Percentiles rank a stretch among this genome's conserved stretches.
phyloP scores from a whole-genome alignment of 2,888 invertebrate genomes.

The Plagodis dolabraria region DNA sequence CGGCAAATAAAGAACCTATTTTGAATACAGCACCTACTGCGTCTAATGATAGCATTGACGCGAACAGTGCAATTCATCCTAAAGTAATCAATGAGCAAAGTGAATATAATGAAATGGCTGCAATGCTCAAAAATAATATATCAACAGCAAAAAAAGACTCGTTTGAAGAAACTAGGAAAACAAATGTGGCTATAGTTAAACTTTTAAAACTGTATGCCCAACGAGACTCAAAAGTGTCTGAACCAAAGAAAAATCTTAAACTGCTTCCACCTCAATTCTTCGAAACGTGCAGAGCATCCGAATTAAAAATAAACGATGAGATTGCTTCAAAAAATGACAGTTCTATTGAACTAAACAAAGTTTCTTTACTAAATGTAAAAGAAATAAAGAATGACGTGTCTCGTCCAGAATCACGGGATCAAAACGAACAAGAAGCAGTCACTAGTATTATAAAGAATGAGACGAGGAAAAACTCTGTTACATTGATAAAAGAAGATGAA shows the following conservation, averaged over 20 bases:
- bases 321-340: background rate
- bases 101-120: conserved; percentile 31
- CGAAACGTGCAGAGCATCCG: conserved; percentile 27
- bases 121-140: conserved; percentile 53
- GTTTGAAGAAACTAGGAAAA: conserved; percentile 43
- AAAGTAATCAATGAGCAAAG: conserved; percentile 2
- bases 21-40: too few relatives aligned
- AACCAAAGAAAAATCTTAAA: conserved; percentile 39
- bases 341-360: conserved; percentile 1
- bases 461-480: too few relatives aligned
- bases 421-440: background rate
- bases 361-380: background rate
- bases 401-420: background rate
- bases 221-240: conserved; percentile 14
- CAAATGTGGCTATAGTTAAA: conserved; percentile 59
- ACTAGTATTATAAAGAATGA: background rate
- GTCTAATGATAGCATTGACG: too few relatives aligned
- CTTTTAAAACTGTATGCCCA: conserved; percentile 55
- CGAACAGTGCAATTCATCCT: too few relatives aligned
- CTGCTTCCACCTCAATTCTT: conserved; percentile 59
- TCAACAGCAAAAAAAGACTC: conserved; percentile 41
- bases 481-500: too few relatives aligned
- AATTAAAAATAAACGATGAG: conserved; percentile 1
- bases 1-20: too few relatives aligned
- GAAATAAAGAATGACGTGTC: background rate